These are phyloP conservation scores for Cyanoderma ruficeps DNA, from an alignment of 2,113 vertebrate species.

Conservation along the genomic window DNA sequence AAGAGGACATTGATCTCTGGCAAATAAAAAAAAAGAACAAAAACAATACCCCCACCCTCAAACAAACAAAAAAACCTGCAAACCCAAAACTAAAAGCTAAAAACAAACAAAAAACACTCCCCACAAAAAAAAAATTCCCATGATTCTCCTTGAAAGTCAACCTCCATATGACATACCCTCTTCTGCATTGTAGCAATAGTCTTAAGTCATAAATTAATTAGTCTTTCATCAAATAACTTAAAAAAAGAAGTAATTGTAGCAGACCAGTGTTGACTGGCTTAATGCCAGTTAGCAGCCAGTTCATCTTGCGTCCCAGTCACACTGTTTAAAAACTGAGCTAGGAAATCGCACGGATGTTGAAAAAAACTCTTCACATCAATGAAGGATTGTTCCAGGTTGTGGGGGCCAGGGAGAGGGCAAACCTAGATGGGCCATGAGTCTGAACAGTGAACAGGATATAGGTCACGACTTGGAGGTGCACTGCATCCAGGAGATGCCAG, in stretches of 20 bases:
- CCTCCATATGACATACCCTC: conserved; percentile 15
- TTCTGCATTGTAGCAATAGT: conserved; percentile 70
- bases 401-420: not conserved
- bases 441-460: conserved; percentile 56
- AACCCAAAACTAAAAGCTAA: not conserved
- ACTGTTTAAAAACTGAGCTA: conserved; percentile 73
- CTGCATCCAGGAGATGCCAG: conserved; percentile 36
- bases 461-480: conserved; percentile 34
- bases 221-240: conserved; percentile 83
- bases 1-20: conserved; percentile 29
- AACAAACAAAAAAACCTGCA: not conserved
- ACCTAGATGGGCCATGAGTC: conserved; percentile 36
- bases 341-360: conserved; percentile 60
- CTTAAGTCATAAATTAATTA: conserved; percentile 81
- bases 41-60: not conserved
- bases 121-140: not conserved
- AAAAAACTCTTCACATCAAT: conserved; percentile 71
- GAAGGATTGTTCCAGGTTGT: conserved; percentile 60
- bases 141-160: conserved; percentile 51
- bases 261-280: conserved; percentile 76
- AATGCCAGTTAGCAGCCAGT: conserved; percentile 86
- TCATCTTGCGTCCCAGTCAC: conserved; percentile 76
- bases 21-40: not conserved
- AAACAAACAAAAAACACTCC: not conserved
- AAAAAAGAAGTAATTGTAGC: conserved; percentile 74